Evolutionary conservation across 2,113 vertebrate genomes (phyloP).

Genomic region (Heterocephalus glaber): DNA sequence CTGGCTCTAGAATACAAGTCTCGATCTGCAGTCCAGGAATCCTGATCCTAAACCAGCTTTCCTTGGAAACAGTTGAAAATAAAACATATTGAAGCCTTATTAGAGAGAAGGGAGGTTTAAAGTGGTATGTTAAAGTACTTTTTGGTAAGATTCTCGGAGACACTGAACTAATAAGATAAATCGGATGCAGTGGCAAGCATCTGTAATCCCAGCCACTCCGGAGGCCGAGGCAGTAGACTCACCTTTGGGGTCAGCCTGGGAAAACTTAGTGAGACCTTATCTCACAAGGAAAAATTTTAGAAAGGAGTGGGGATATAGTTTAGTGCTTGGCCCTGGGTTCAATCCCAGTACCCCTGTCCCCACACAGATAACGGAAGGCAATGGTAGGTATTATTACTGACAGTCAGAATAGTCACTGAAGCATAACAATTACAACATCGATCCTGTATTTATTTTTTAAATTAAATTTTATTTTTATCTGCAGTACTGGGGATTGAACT

Average conservation of each 20-base stretch:
- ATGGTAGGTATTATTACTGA: neutral
- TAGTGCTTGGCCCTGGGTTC: neutral
- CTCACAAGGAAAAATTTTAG: neutral
- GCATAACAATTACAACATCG: neutral
- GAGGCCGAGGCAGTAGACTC: neutral
- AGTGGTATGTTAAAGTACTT: slow-evolving; percentile 8
- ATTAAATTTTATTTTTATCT: neutral
- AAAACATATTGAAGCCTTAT: neutral
- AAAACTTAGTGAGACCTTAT: neutral
- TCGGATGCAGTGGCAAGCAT: neutral
- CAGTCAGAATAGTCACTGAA: slow-evolving; percentile 14
- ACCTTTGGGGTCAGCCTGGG: neutral
- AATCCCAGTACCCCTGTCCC: too few species aligned
- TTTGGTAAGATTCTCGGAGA: slow-evolving; percentile 18
- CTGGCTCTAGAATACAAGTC: neutral
- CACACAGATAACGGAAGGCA: neutral
- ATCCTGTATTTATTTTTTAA: neutral
- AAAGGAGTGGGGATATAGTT: neutral
- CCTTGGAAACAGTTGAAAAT: slow-evolving; percentile 23
- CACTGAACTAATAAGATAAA: neutral
- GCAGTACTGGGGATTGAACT: neutral
- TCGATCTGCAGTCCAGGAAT: neutral
- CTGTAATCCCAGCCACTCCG: neutral
- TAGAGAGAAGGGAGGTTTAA: neutral
- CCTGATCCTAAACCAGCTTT: neutral